Base-by-base conservation (phyloP, 2,888 invertebrate species). In the Incurvaria masculella region DNA sequence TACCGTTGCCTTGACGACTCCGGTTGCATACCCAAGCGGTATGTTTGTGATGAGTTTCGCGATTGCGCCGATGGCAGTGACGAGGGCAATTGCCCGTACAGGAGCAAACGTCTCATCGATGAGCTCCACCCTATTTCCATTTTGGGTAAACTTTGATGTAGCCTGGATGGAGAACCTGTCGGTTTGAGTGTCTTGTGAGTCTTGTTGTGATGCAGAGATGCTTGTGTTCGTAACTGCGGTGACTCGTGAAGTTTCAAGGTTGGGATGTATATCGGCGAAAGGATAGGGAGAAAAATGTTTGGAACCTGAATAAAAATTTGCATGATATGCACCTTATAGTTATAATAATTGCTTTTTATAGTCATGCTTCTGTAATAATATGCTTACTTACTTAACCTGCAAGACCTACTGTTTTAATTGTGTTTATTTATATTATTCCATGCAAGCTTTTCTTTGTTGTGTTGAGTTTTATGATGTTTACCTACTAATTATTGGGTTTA, bases 61-160 rank as follows among this genome's bases (percentile, higher is more conserved):
- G 82, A 87, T 66, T 88, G 88, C 72, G 65, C 60, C 55, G 85
- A 87, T 64, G 66, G 72, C 62, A 84, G 83, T 58, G 87, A 87
- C 65, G 87, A 87, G 66, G 66, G 69, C 57, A 71, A 76, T 67
- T 83, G 83, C 68, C 64, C 79, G 63, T 67, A 68, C 61, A 64
- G 69, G 63, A 66, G 72, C 61, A 80, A 80, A 57, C 69, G 66
- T 48, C 59, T 61, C 52, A 59, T 40, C 44, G 59, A 61, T 19
- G 48, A 44, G 18, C 17, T 44, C 23, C 23, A 44, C 17, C 6
- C 18, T 6, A 27, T 21, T n/a, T n/a, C n/a, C n/a, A n/a, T n/a
- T n/a, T n/a, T n/a, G n/a, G 43, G 21, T 43, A 43, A 20, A 16
- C 19, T 41, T 41, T 41, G 6, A 16, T 27, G 14, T 27, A 10